phyloP scores from a whole-genome alignment of 2,797 vertebrate genomes.

The Cryptoblepharus egeriae region DNA sequence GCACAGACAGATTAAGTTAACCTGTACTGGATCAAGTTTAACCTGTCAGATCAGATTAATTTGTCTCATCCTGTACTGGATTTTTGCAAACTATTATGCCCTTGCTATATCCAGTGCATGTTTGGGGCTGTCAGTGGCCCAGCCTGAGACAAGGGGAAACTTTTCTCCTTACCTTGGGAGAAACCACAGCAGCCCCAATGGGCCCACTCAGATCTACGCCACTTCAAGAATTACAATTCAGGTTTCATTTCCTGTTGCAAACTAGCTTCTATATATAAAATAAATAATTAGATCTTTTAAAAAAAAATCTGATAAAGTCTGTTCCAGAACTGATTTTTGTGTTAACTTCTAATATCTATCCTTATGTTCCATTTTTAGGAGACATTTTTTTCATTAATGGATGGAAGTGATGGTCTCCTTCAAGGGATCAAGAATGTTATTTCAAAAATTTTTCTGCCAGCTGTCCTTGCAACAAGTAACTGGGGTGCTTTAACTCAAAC shows the following conservation, averaged over 20 bases:
- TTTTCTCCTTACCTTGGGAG: too few species aligned
- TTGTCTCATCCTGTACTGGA: too few species aligned
- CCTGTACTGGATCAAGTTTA: too few species aligned
- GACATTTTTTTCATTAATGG: constrained; percentile 78
- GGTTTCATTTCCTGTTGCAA: background rate
- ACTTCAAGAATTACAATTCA: too few species aligned
- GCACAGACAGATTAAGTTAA: too few species aligned
- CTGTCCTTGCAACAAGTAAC: constrained; percentile 75
- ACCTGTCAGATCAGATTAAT: too few species aligned
- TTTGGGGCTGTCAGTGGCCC: too few species aligned
- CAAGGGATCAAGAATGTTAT: constrained; percentile 73
- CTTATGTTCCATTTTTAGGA: constrained; percentile 73
- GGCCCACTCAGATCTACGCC: too few species aligned
- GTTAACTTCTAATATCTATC: constrained; percentile 37
- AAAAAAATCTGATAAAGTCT: background rate
- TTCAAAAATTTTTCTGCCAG: constrained; percentile 75
- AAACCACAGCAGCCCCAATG: too few species aligned
- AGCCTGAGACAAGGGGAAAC: too few species aligned
- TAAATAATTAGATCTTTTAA: background rate
- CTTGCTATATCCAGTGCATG: too few species aligned
- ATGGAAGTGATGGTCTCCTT: constrained; percentile 81
- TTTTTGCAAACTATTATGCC: too few species aligned
- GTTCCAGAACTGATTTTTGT: background rate
- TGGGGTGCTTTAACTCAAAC: constrained; percentile 81
- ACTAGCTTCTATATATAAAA: background rate